Evolutionary conservation across 2,888 invertebrate genomes (phyloP).

Genomic region (Melieria picta): DNA sequence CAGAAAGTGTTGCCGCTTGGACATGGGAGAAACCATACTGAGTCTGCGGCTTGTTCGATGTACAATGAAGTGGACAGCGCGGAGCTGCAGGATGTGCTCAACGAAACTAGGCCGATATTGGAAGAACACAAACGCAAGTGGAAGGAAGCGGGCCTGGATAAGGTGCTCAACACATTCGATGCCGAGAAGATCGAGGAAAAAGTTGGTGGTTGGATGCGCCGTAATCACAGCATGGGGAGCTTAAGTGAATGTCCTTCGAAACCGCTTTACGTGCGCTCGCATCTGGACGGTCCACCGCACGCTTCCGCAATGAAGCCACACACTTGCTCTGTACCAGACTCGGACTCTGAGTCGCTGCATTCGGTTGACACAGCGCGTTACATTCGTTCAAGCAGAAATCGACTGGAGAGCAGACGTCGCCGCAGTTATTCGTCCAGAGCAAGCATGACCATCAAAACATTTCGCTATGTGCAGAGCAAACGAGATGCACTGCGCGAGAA

Average conservation of each 20-base stretch:
- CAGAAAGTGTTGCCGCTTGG: not conserved
- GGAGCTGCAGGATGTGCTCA: constrained; percentile 47
- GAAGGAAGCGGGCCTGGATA: constrained; percentile 55
- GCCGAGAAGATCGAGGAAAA: constrained; percentile 54
- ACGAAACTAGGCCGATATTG: constrained; percentile 56
- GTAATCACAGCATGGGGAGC: constrained; percentile 41
- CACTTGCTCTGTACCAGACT: not conserved
- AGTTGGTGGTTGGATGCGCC: constrained; percentile 58
- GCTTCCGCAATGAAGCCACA: not conserved
- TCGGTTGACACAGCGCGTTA: constrained; percentile 61
- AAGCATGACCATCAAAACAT: constrained; percentile 57
- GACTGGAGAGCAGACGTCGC: constrained; percentile 15
- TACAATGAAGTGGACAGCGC: constrained; percentile 15
- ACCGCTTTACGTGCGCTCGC: not conserved
- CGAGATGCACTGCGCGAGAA: constrained; percentile 53
- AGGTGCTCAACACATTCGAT: constrained; percentile 58
- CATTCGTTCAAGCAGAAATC: constrained; percentile 54
- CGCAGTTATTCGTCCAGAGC: constrained; percentile 39
- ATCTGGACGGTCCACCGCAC: not conserved
- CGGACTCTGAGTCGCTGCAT: constrained; percentile 50
- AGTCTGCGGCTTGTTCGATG: not conserved
- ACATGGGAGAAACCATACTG: constrained; percentile 12
- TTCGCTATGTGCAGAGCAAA: constrained; percentile 51
- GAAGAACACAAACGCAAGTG: constrained; percentile 56
- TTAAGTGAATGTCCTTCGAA: not conserved